These are phyloP conservation scores for Prostheceraeus crozeri DNA, from an alignment of 2,888 invertebrate species.

Conservation along the genomic window DNA sequence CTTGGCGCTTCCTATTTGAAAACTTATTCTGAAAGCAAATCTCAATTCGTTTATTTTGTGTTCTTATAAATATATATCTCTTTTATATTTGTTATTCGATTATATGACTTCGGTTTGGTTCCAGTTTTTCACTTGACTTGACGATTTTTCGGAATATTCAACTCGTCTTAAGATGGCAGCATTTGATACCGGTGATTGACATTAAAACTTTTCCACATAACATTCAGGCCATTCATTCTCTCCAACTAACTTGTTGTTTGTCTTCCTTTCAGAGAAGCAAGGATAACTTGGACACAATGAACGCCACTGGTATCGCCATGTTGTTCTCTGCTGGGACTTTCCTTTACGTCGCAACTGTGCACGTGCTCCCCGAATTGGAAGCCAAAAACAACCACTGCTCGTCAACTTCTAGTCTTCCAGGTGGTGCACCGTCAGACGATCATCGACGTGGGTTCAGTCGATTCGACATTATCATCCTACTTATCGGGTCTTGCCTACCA, in stretches of 20 bases:
- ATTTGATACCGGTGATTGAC: too few species aligned
- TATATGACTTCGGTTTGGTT: too few species aligned
- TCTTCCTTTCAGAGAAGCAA: slow-evolving; percentile 69
- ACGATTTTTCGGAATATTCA: too few species aligned
- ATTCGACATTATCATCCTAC: slow-evolving; percentile 72
- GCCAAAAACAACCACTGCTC: slow-evolving; percentile 42
- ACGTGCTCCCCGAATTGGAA: slow-evolving; percentile 83
- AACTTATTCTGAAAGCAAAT: too few species aligned
- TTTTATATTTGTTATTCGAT: too few species aligned
- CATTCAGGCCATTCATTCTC: too few species aligned
- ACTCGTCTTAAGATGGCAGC: too few species aligned
- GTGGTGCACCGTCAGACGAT: slow-evolving; percentile 16
- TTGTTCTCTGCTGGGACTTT: slow-evolving; percentile 97
- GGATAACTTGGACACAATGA: slow-evolving; percentile 75
- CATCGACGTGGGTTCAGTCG: slow-evolving; percentile 61
- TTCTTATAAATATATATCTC: too few species aligned
- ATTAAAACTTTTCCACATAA: too few species aligned
- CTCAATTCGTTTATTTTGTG: too few species aligned
- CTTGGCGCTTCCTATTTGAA: too few species aligned
- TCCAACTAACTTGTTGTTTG: slow-evolving; percentile 39
- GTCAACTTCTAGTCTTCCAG: slow-evolving; percentile 44
- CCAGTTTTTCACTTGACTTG: too few species aligned
- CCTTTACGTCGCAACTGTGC: slow-evolving; percentile 94
- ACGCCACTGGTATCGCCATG: slow-evolving; percentile 94
- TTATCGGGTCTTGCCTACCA: slow-evolving; percentile 78